Conservation (phyloP, 2,113 vertebrate genomes). For the Coptodon bakossiorum region DNA sequence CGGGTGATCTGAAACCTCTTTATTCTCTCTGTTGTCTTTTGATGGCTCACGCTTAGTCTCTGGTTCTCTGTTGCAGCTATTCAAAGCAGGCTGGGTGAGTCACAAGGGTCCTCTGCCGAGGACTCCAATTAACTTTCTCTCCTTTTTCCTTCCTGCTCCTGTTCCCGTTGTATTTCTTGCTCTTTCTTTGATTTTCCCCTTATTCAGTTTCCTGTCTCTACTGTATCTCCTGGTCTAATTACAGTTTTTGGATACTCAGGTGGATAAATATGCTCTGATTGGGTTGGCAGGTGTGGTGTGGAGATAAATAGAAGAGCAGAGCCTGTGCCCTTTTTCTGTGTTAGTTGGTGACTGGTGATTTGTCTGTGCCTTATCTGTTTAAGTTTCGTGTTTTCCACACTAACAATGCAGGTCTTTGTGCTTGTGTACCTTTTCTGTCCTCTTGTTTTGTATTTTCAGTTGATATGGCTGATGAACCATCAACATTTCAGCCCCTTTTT, state of each 20-base stretch:
- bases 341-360: constrained; percentile 1
- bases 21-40: constrained; percentile 31
- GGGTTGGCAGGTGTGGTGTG: not conserved
- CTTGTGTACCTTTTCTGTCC: not conserved
- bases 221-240: constrained; percentile 29
- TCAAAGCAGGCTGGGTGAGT: constrained; percentile 37
- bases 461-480: constrained; percentile 21
- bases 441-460: constrained; percentile 37
- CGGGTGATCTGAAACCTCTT: constrained; percentile 47
- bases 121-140: not conserved
- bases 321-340: constrained; percentile 17
- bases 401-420: constrained; percentile 51
- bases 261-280: constrained; percentile 35
- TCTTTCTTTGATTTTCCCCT: not conserved
- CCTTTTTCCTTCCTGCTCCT: not conserved
- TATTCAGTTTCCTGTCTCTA: constrained; percentile 6
- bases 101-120: constrained; percentile 22
- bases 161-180: not conserved
- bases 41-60: constrained; percentile 6
- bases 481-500: not conserved
- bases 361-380: constrained; percentile 42
- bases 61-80: constrained; percentile 41
- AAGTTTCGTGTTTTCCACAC: constrained; percentile 38
- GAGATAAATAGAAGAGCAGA: not conserved
- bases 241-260: constrained; percentile 15